Evolutionary conservation across 2,888 invertebrate genomes (phyloP).

Genomic region (Chrysolina oricalcia): DNA sequence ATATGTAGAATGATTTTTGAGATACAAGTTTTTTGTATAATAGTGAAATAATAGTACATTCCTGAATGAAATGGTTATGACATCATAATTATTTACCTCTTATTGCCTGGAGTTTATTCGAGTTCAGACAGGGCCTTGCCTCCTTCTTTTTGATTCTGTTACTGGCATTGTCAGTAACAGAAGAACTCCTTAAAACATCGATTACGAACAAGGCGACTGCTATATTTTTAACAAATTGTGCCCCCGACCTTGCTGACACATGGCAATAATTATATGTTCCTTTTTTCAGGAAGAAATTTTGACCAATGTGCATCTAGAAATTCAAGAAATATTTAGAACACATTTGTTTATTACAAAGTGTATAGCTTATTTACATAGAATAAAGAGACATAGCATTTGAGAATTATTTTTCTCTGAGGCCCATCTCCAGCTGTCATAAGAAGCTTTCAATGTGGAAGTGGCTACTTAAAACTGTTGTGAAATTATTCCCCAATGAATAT

Average conservation of each 20-base stretch:
- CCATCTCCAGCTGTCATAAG: too few relatives aligned
- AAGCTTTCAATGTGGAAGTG: too few relatives aligned
- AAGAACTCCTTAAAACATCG: conserved; percentile 14
- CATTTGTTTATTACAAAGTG: too few relatives aligned
- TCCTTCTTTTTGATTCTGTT: conserved; percentile 21
- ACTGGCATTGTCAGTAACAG: conserved; percentile 15
- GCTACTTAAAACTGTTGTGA: too few relatives aligned
- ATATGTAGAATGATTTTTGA: too few relatives aligned
- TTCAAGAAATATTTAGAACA: conserved; percentile 18
- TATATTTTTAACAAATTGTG: conserved; percentile 28
- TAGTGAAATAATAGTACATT: too few relatives aligned
- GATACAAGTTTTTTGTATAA: too few relatives aligned
- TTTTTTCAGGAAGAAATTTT: conserved; percentile 18
- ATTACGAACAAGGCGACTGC: conserved; percentile 21
- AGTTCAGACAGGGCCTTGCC: conserved; percentile 20
- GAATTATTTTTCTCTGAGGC: too few relatives aligned
- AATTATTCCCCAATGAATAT: too few relatives aligned
- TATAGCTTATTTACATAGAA: too few relatives aligned
- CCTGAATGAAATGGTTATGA: neutral
- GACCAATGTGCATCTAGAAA: conserved; percentile 27
- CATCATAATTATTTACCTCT: conserved; percentile 24
- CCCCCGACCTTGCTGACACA: conserved; percentile 15
- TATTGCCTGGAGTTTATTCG: conserved; percentile 28
- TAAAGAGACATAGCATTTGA: too few relatives aligned
- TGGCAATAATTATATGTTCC: conserved; percentile 18